Conservation (phyloP, 2,888 invertebrate genomes). For the Neoascia interrupta region DNA sequence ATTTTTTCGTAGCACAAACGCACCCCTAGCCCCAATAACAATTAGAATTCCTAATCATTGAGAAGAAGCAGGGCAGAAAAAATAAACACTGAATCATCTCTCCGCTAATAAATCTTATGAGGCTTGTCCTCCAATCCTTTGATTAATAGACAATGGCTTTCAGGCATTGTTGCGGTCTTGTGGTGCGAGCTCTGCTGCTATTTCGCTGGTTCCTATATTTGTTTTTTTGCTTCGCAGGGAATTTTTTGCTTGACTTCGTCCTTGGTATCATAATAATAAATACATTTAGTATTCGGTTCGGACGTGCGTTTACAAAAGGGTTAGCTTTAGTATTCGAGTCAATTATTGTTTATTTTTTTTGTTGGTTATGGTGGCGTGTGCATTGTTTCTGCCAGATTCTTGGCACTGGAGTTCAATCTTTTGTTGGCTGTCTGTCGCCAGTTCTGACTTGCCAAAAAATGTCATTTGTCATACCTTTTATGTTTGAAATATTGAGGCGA, state of each 20-base stretch:
- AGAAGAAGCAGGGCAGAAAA: not conserved
- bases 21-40: constrained; percentile 44
- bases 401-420: constrained; percentile 51
- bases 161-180: constrained; percentile 39
- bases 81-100: constrained; percentile 55
- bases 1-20: constrained; percentile 13
- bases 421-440: constrained; percentile 47
- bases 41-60: constrained; percentile 65
- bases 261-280: constrained; percentile 62
- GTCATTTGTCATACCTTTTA: constrained; percentile 68
- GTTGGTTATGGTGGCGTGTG: constrained; percentile 11
- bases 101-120: constrained; percentile 67
- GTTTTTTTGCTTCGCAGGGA: constrained; percentile 29
- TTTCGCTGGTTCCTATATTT: not conserved
- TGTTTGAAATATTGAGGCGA: constrained; percentile 51
- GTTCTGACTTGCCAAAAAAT: constrained; percentile 66
- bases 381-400: constrained; percentile 61
- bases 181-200: constrained; percentile 11
- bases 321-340: constrained; percentile 53
- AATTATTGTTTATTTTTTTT: constrained; percentile 44
- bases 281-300: constrained; percentile 14
- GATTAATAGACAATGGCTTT: constrained; percentile 53
- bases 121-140: constrained; percentile 68
- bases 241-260: constrained; percentile 60
- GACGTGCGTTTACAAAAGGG: constrained; percentile 46